Conservation (phyloP, 2,797 vertebrate genomes). For the Microctenopoma steveboyesi region DNA sequence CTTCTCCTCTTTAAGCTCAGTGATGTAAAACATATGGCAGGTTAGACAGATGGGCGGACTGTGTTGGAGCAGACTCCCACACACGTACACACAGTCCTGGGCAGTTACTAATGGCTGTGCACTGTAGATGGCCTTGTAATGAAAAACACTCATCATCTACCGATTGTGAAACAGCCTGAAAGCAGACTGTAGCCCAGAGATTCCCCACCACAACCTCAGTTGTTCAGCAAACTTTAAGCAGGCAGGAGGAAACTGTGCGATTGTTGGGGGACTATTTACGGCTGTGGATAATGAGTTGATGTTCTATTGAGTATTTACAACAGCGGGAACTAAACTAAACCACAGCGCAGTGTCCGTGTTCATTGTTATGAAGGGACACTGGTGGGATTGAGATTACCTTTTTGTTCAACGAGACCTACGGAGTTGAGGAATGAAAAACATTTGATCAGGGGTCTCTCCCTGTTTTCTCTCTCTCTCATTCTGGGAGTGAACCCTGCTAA, state of each 20-base stretch:
- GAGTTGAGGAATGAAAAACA: constrained; percentile 25
- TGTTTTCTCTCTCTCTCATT: constrained; percentile 19
- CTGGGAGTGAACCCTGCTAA: constrained; percentile 31
- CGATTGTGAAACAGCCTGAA: constrained; percentile 51
- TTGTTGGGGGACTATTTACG: not conserved
- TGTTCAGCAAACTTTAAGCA: not conserved
- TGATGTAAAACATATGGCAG: constrained; percentile 77
- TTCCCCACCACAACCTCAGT: constrained; percentile 36
- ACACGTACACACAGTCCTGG: constrained; percentile 18
- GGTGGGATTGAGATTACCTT: constrained; percentile 6
- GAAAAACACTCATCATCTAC: constrained; percentile 63
- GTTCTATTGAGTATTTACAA: not conserved
- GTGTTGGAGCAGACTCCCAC: constrained; percentile 68
- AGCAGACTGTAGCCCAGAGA: not conserved
- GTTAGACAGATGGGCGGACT: constrained; percentile 59
- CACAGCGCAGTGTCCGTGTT: not conserved
- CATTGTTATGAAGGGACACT: no score
- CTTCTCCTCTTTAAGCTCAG: constrained; percentile 13
- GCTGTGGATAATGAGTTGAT: not conserved
- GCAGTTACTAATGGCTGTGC: constrained; percentile 51
- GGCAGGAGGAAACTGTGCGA: not conserved
- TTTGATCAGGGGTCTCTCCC: not conserved
- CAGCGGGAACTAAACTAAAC: not conserved
- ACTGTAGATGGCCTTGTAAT: constrained; percentile 60
- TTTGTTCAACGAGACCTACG: not conserved